Conservation (phyloP, 2,888 invertebrate species). For the Papilio elwesi region DNA sequence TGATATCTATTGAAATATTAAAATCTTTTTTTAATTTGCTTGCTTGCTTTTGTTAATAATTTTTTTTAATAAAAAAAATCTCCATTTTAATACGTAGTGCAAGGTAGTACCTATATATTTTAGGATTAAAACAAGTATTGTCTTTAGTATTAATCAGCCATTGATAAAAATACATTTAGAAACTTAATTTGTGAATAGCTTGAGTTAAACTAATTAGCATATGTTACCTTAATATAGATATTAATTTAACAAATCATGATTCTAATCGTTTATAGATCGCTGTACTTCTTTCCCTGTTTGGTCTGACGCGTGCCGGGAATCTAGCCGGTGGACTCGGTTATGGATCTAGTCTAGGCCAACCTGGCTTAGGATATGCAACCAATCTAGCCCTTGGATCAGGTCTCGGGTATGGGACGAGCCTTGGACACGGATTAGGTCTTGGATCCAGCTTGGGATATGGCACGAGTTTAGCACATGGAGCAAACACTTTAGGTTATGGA, state of each 20-base stretch:
- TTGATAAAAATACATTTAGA: too few relatives aligned
- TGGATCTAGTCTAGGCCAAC: constrained; percentile 49
- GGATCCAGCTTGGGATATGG: constrained; percentile 46
- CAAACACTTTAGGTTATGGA: constrained; percentile 45
- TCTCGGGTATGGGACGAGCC: constrained; percentile 42
- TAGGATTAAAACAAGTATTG: too few relatives aligned
- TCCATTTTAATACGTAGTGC: too few relatives aligned
- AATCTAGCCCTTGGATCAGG: not conserved
- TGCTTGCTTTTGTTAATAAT: too few relatives aligned
- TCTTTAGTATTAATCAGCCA: too few relatives aligned
- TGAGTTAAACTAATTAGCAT: too few relatives aligned
- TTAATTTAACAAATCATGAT: not conserved
- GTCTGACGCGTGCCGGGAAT: constrained; percentile 59
- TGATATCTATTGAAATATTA: too few relatives aligned
- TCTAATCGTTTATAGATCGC: constrained; percentile 49
- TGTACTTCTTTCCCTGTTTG: constrained; percentile 59
- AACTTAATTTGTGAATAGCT: too few relatives aligned
- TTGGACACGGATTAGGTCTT: constrained; percentile 54
- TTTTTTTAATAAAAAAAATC: too few relatives aligned
- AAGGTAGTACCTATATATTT: too few relatives aligned
- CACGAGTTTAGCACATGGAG: constrained; percentile 39
- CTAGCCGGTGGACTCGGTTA: constrained; percentile 54
- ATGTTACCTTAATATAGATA: not conserved
- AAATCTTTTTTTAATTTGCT: too few relatives aligned
- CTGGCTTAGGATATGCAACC: constrained; percentile 18